Conservation (phyloP, 2,797 vertebrate species). For the Chelidonichthys spinosus region DNA sequence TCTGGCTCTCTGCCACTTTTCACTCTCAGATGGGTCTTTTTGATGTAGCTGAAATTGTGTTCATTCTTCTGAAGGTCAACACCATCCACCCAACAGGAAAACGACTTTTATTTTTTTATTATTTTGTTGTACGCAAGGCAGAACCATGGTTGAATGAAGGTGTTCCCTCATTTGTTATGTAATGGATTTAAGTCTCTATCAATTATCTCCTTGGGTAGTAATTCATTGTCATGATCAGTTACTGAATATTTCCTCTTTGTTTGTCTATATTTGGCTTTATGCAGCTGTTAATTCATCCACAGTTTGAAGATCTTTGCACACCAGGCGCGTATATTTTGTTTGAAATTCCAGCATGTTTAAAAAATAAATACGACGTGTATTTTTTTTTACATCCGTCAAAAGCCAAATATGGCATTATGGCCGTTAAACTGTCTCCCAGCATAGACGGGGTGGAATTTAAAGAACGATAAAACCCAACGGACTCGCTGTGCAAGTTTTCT, state of each 20-base stretch:
- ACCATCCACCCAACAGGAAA: not conserved
- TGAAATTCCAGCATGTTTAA: not conserved
- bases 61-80: not conserved
- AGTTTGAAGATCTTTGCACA: no score
- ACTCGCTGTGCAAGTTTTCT: no score
- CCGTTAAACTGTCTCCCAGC: no score
- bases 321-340: no score
- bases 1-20: slow-evolving; percentile 6
- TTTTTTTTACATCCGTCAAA: no score
- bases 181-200: not conserved
- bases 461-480: no score
- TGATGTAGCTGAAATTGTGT: not conserved
- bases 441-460: no score
- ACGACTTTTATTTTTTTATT: not conserved
- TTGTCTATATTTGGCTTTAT: not conserved
- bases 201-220: not conserved
- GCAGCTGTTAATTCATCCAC: not conserved
- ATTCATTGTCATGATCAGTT: not conserved
- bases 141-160: not conserved
- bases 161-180: not conserved
- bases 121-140: not conserved
- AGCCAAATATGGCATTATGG: no score
- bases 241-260: not conserved
- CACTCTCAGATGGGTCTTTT: slow-evolving; percentile 2
- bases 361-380: no score